A percentile compares a stretch with the other conserved stretches of the same genome.
Evolutionary conservation across 2,797 vertebrate species (phyloP).

Genomic region (Triplophysa bombifrons): DNA sequence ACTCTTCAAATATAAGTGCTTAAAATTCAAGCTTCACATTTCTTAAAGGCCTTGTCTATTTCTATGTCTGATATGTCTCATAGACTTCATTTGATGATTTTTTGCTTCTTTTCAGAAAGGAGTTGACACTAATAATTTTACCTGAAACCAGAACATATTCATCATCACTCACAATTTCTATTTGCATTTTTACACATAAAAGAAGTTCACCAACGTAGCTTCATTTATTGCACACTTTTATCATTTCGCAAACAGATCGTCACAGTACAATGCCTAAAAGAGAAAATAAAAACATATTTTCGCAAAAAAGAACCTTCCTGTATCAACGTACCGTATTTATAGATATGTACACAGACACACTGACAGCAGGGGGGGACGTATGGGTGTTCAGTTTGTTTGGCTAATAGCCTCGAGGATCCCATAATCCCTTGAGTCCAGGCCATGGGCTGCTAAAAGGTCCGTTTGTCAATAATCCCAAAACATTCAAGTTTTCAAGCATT

Average conservation of each 20-base stretch:
- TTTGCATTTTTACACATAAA: slow-evolving; percentile 6
- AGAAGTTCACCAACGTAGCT: slow-evolving; percentile 41
- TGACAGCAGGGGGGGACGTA: slow-evolving; percentile 32
- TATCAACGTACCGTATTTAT: slow-evolving; percentile 67
- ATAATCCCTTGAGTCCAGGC: slow-evolving; percentile 34
- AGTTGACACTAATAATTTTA: background rate
- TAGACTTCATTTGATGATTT: too few species aligned
- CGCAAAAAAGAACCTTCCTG: slow-evolving; percentile 65
- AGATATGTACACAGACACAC: slow-evolving; percentile 73
- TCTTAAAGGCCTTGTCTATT: too few species aligned
- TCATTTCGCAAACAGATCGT: slow-evolving; percentile 79
- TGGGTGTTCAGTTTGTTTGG: slow-evolving; percentile 19
- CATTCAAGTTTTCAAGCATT: slow-evolving; percentile 78
- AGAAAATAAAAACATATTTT: slow-evolving; percentile 69
- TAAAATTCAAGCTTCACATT: too few species aligned
- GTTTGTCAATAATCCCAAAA: slow-evolving; percentile 66
- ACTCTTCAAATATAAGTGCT: too few species aligned
- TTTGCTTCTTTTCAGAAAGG: background rate
- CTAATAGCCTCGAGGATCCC: slow-evolving; percentile 16
- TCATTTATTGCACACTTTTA: slow-evolving; percentile 80
- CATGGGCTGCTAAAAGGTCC: slow-evolving; percentile 55
- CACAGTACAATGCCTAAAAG: slow-evolving; percentile 79
- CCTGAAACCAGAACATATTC: background rate
- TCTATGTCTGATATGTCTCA: too few species aligned
- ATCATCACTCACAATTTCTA: background rate